Percentiles rank a stretch among this genome's conserved stretches.
These are phyloP conservation scores for Halcyon leucocephala DNA, from an alignment of 2,797 vertebrate genomes.

Conservation along the genomic window DNA sequence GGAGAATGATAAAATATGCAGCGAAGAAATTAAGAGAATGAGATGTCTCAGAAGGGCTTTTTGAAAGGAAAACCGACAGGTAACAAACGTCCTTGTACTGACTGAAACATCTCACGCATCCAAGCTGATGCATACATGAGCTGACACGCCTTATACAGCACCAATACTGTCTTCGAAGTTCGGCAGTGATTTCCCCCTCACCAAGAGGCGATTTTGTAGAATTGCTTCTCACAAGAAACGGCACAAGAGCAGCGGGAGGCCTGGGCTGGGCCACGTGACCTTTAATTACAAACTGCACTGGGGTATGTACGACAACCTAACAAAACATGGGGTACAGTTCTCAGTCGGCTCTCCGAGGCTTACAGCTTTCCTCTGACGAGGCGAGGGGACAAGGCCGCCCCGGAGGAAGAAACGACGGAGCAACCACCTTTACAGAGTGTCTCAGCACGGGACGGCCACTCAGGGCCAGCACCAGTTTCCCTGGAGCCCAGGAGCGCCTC, in stretches of 20 bases:
- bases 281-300: neutral
- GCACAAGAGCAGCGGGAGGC: accelerated
- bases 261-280: no score
- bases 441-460: no score
- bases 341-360: neutral
- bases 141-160: accelerated
- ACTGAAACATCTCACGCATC: neutral
- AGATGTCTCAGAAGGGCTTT: neutral
- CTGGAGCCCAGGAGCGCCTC: accelerated
- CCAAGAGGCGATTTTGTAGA: accelerated
- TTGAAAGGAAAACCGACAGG: neutral
- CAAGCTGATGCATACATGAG: neutral
- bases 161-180: accelerated
- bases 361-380: neutral
- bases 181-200: accelerated
- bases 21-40: neutral
- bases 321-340: no score
- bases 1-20: neutral
- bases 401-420: neutral
- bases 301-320: no score
- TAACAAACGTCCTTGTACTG: neutral
- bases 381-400: neutral
- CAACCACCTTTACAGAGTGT: accelerated
- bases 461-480: neutral
- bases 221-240: accelerated